Evolutionary conservation across 92 coral and sea anemone genomes (phyloP), one percentile per base, ranked within the genome.

Genomic region (Porites evermanni): DNA sequence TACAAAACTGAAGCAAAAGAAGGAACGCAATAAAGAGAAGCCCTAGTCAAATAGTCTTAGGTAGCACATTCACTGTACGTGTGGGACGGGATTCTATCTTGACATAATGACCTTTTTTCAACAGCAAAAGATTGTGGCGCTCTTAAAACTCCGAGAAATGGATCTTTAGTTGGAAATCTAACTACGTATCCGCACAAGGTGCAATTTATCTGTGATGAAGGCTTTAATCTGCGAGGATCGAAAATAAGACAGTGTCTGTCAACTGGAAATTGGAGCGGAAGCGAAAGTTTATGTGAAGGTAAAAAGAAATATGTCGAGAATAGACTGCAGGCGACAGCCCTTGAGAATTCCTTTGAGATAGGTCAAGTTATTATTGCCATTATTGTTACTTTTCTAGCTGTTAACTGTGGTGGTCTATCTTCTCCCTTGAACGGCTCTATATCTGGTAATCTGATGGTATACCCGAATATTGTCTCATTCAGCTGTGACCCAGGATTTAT

Each of bases 401-500:
- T 53, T 14, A 73, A 79, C 24, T 86, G 89, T 66, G 89, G 91
- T 11, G 54, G 53, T 12, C 79, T 88, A 7, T 64, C 9, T 11
- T 2, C 67, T 18, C 78, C 80, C 2, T 67, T 6, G 3, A 51
- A 74, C 63, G 94, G 94, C 3, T 44, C 61, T 14, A 18, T 61
- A 56, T 61, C 53, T 16, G 94, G 94, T 9, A 21, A 32, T 5
- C 77, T 71, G n/a, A 84, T 80, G n/a, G 88, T 84, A 0, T 91
- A 72, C 54, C 89, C 91, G 10, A 73, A 91, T 12, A 12, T 67
- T 3, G 74, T 88, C 17, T 67, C 44, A 21, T 88, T 83, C 66
- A 74, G 65, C 44, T 92, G 88, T 61, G 83, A 83, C 12, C 70
- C 82, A 21, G 91, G 95, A 13, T 94, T 90, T 47, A 86, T 84